Conservation (phyloP, 2,888 invertebrate genomes). For the Caenorhabditis wallacei region DNA sequence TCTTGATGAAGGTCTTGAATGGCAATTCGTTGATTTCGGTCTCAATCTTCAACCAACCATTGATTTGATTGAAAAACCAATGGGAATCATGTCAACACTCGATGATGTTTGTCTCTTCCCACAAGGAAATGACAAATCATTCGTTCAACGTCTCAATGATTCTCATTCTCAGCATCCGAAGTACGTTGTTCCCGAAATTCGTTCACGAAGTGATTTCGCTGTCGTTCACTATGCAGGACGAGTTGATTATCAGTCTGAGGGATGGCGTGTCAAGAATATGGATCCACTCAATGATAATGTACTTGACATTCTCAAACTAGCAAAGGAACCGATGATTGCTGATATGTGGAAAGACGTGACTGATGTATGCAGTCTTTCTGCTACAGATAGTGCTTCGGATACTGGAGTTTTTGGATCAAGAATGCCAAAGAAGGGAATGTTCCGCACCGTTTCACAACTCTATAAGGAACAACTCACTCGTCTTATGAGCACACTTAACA, state of each 20-base stretch:
- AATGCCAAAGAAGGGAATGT: slow-evolving; percentile 90
- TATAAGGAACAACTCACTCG: slow-evolving; percentile 99
- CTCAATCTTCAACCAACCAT: slow-evolving; percentile 98
- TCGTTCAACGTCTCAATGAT: slow-evolving; percentile 95
- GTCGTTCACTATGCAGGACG: slow-evolving; percentile 87
- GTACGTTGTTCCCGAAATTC: slow-evolving; percentile 88
- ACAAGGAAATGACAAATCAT: slow-evolving; percentile 98
- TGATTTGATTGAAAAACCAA: slow-evolving; percentile 98
- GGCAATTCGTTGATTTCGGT: slow-evolving; percentile 99
- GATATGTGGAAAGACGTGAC: slow-evolving; percentile 96
- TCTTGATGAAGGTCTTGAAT: slow-evolving; percentile 98
- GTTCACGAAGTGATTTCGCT: slow-evolving; percentile 90
- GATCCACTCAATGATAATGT: slow-evolving; percentile 99
- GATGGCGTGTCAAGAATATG: slow-evolving; percentile 99
- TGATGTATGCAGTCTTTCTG: slow-evolving; percentile 69
- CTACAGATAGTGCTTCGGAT: slow-evolving; percentile 64
- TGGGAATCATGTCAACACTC: slow-evolving; percentile 97
- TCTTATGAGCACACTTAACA: slow-evolving; percentile 91
- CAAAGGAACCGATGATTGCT: slow-evolving; percentile 95
- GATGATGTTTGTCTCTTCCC: slow-evolving; percentile 99
- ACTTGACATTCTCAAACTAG: slow-evolving; percentile 93
- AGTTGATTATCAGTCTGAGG: slow-evolving; percentile 94
- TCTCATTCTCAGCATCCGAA: slow-evolving; percentile 97
- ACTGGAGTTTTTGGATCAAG: slow-evolving; percentile 93
- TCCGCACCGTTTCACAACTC: slow-evolving; percentile 95